Evolutionary conservation across 2,888 invertebrate genomes (phyloP).

Genomic region (Chaitophorus viminalis): DNA sequence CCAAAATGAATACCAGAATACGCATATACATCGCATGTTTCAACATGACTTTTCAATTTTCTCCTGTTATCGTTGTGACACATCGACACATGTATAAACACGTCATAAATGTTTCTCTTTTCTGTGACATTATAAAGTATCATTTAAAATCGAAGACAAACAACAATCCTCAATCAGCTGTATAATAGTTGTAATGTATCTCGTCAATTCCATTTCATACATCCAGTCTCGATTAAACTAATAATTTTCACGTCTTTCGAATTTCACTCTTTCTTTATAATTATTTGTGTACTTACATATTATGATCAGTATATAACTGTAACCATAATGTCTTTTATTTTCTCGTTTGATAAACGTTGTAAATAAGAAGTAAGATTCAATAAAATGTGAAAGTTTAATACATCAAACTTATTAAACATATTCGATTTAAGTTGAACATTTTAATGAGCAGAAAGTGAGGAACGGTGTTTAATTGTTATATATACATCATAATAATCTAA

Average conservation of each 20-base stretch:
- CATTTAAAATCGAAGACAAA: conserved; percentile 55
- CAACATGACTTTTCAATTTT: conserved; percentile 32
- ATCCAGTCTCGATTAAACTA: conserved; percentile 12
- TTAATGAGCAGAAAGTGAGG: not conserved
- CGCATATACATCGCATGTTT: not conserved
- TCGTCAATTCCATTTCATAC: conserved; percentile 22
- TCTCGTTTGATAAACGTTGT: conserved; percentile 12
- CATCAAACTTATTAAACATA: not conserved
- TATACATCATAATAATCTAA: not conserved
- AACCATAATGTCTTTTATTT: conserved; percentile 33
- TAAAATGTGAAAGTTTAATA: conserved; percentile 30
- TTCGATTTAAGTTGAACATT: conserved; percentile 17
- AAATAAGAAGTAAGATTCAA: not conserved
- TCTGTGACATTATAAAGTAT: conserved; percentile 17
- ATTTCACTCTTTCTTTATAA: conserved; percentile 49
- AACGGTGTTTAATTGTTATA: not conserved
- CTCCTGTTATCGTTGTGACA: conserved; percentile 36
- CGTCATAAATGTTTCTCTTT: conserved; percentile 34
- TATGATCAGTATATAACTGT: not conserved
- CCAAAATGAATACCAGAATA: not conserved
- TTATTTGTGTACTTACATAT: not conserved
- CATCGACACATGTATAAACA: conserved; percentile 14
- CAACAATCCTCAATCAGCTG: no score
- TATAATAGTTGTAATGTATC: not conserved
- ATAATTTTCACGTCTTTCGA: conserved; percentile 22